Evolutionary conservation across 2,797 vertebrate genomes (phyloP).

Genomic region (Xerus rutilus): DNA sequence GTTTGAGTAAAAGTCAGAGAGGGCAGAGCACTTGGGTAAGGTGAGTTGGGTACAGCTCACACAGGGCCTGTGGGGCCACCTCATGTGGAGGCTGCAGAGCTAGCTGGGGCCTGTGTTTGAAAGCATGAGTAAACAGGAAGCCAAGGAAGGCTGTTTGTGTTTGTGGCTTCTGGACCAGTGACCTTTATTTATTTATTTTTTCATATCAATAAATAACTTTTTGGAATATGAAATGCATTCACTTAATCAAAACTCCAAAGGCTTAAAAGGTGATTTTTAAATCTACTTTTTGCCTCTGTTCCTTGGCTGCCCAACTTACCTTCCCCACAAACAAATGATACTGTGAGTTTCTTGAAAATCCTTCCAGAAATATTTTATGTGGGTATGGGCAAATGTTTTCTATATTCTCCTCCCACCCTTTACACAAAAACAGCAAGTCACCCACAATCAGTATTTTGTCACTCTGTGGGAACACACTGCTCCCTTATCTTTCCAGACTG

Average conservation of each 20-base stretch:
- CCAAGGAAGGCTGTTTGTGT: not conserved
- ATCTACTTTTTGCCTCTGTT: not conserved
- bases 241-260: slow-evolving; percentile 25
- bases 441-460: not conserved
- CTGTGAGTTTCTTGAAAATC: not conserved
- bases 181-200: not conserved
- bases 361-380: slow-evolving; percentile 16
- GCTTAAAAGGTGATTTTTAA: not conserved
- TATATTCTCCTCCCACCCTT: not conserved
- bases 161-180: not conserved
- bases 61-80: accelerated
- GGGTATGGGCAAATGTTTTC: not conserved
- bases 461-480: not conserved
- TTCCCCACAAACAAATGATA: not conserved
- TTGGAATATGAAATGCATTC: not conserved
- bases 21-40: no score
- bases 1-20: not conserved
- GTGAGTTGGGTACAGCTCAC: not conserved
- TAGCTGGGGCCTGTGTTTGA: accelerated
- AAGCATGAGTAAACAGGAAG: not conserved
- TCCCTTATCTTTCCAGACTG: not conserved
- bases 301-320: not conserved
- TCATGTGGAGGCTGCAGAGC: not conserved
- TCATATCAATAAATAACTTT: not conserved
- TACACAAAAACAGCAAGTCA: not conserved